These are phyloP conservation scores for Solenopsis fugax DNA, from an alignment of 1,140 invertebrate genomes.

Conservation along the genomic window DNA sequence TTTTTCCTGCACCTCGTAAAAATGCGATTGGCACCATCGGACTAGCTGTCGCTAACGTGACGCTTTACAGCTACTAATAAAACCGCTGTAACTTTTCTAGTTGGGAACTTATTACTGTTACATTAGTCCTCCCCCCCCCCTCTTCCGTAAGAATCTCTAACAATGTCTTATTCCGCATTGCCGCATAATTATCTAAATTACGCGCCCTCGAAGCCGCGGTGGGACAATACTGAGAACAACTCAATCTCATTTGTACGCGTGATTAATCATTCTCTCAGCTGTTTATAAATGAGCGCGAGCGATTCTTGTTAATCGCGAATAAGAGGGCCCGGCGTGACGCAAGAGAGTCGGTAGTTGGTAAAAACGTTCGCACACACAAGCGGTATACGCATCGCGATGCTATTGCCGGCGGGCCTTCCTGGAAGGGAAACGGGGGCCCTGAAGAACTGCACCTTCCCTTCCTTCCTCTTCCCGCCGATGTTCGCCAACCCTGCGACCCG, in stretches of 20 bases:
- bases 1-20: slow-evolving; percentile 18
- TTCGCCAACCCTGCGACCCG: slow-evolving; percentile 70
- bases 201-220: background rate
- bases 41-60: background rate
- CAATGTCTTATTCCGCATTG: background rate
- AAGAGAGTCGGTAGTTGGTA: slow-evolving; percentile 79
- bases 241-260: slow-evolving; percentile 45
- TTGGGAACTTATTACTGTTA: background rate
- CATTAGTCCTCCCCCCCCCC: background rate
- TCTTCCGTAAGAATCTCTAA: background rate
- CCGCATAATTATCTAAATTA: background rate
- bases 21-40: slow-evolving; percentile 32
- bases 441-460: slow-evolving; percentile 39
- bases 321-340: slow-evolving; percentile 73
- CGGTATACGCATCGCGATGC: slow-evolving; percentile 66
- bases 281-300: slow-evolving; percentile 18
- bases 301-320: slow-evolving; percentile 55
- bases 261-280: slow-evolving; percentile 52
- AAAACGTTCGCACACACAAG: slow-evolving; percentile 73
- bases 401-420: slow-evolving; percentile 80
- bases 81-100: slow-evolving; percentile 33
- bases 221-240: slow-evolving; percentile 37
- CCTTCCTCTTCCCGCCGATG: background rate
- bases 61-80: slow-evolving; percentile 32
- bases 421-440: slow-evolving; percentile 77